A percentile compares a stretch with the other conserved stretches of the same genome.
Evolutionary conservation across 2,113 vertebrate genomes (phyloP).

Genomic region (Romanogobio albipinnatus): DNA sequence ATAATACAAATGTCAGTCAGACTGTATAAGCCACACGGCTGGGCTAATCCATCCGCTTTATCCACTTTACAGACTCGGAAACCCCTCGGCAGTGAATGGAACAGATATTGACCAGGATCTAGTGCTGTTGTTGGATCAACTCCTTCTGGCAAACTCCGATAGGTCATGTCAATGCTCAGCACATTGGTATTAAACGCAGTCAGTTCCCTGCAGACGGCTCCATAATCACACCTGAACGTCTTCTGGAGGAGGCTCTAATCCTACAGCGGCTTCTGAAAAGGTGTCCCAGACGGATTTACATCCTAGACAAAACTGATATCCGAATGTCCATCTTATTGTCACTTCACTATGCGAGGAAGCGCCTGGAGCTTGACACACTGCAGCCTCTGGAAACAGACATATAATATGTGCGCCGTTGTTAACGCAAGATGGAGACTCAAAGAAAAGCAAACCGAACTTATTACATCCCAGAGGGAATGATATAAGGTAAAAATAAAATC

Average conservation of each 20-base stretch:
- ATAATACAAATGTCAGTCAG: slow-evolving; percentile 22
- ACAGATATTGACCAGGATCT: slow-evolving; percentile 21
- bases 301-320: neutral
- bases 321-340: neutral
- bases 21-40: slow-evolving; percentile 38
- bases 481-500: neutral
- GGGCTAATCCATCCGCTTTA: slow-evolving; percentile 34
- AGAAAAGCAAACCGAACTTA: neutral
- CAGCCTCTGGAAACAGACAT: neutral
- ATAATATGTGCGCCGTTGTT: neutral
- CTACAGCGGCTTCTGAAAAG: neutral
- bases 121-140: slow-evolving; percentile 10
- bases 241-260: neutral
- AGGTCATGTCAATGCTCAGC: slow-evolving; percentile 12
- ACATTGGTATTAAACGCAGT: neutral
- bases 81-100: neutral
- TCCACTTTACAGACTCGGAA: slow-evolving; percentile 16
- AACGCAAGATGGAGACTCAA: neutral
- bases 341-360: neutral
- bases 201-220: neutral
- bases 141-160: neutral
- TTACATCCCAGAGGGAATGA: neutral
- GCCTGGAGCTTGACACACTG: neutral
- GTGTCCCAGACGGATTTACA: neutral
- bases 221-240: neutral